Conservation (phyloP, 2,888 invertebrate genomes). For the Oscheius sp. region DNA sequence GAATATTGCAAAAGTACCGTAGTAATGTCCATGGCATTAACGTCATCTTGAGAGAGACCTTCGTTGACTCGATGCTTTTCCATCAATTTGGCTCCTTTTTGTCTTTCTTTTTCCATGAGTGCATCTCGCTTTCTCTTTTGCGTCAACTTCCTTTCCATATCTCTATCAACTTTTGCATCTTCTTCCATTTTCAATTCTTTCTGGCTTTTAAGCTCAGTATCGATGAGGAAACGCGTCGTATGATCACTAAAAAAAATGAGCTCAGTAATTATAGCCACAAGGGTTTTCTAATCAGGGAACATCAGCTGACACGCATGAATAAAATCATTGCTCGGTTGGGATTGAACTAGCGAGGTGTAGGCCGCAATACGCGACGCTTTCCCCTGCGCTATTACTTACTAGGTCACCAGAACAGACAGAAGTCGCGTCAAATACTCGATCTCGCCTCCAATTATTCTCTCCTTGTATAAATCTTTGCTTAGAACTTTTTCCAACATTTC, state of each 20-base stretch:
- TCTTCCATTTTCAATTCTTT: slow-evolving; percentile 8
- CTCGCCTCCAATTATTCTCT: slow-evolving; percentile 36
- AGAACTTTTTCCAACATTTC: slow-evolving; percentile 29
- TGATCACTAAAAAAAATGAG: slow-evolving; percentile 17
- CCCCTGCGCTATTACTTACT: slow-evolving; percentile 24
- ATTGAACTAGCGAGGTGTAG: not conserved
- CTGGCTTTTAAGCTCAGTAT: slow-evolving; percentile 4
- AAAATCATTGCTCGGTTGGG: slow-evolving; percentile 25
- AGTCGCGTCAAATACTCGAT: slow-evolving; percentile 42
- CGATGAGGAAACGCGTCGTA: not conserved
- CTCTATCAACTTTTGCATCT: slow-evolving; percentile 30
- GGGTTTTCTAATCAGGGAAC: slow-evolving; percentile 33
- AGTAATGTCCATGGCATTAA: slow-evolving; percentile 51
- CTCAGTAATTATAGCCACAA: slow-evolving; percentile 20
- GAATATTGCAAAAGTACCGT: slow-evolving; percentile 29
- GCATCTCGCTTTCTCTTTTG: slow-evolving; percentile 26
- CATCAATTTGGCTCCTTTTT: slow-evolving; percentile 43
- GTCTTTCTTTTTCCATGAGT: slow-evolving; percentile 28
- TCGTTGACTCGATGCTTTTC: slow-evolving; percentile 55
- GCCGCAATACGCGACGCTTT: not conserved
- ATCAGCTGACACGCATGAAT: slow-evolving; percentile 46
- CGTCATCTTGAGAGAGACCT: slow-evolving; percentile 52
- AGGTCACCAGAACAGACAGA: slow-evolving; percentile 32
- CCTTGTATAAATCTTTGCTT: slow-evolving; percentile 23
- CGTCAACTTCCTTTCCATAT: slow-evolving; percentile 22